These are phyloP conservation scores for Ctenomys sociabilis DNA, from an alignment of 2,113 vertebrate species.

Conservation along the genomic window DNA sequence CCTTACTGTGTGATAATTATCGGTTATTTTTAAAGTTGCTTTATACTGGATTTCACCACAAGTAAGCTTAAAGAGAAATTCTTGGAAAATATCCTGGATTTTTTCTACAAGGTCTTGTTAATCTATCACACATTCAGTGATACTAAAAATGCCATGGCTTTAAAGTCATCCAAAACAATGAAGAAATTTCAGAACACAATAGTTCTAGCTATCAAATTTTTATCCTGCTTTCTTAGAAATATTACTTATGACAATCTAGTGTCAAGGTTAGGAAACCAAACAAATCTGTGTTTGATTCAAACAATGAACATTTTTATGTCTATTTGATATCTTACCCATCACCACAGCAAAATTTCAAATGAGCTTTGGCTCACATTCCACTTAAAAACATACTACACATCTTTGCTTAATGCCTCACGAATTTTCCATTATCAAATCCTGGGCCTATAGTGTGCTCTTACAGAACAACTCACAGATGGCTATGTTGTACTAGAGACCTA, in stretches of 20 bases:
- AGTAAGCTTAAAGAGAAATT: conserved; percentile 56
- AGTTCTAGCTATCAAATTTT: neutral
- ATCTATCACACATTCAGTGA: conserved; percentile 30
- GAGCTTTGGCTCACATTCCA: neutral
- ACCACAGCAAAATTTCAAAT: neutral
- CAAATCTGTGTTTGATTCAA: neutral
- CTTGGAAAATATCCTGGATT: conserved; percentile 74
- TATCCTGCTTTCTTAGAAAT: neutral
- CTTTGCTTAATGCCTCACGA: neutral
- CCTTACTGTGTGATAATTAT: conserved; percentile 79
- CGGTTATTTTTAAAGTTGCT: conserved; percentile 74
- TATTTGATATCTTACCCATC: neutral
- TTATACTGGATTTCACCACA: conserved; percentile 67
- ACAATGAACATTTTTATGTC: neutral
- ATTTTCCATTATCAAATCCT: neutral
- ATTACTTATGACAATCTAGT: neutral
- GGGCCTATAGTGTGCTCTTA: neutral
- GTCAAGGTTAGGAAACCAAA: neutral
- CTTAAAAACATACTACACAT: fast-evolving
- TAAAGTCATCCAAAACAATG: conserved; percentile 51
- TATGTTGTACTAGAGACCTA: neutral
- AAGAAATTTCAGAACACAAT: neutral
- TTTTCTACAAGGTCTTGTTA: conserved; percentile 51
- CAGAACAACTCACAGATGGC: neutral
- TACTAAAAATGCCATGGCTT: conserved; percentile 67